Conservation (phyloP, 2,113 vertebrate species). For the Rhea americana region DNA sequence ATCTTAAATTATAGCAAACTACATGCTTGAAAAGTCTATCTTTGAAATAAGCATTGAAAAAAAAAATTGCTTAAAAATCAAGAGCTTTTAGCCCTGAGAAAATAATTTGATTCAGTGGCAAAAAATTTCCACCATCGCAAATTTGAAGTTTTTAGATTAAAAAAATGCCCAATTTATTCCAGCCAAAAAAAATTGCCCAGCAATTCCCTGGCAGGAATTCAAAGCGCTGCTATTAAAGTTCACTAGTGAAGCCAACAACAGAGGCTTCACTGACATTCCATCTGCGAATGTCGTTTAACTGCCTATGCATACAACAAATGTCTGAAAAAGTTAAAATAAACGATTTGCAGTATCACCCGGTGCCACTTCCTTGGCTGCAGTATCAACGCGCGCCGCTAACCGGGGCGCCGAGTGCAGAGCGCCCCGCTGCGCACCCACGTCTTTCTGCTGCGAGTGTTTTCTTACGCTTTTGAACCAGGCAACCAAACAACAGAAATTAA, state of each 20-base stretch:
- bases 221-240: not conserved
- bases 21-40: not conserved
- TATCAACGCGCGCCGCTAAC: not conserved
- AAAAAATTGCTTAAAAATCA: not conserved
- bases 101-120: not conserved
- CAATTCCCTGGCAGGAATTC: not conserved
- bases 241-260: not conserved
- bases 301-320: not conserved
- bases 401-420: not conserved
- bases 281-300: not conserved
- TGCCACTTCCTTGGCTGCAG: not conserved
- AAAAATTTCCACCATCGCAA: not conserved
- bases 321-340: not conserved
- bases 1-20: not conserved
- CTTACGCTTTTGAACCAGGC: not conserved
- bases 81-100: not conserved
- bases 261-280: no score
- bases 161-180: not conserved
- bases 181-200: not conserved
- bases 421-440: not conserved
- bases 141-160: not conserved
- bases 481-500: constrained; percentile 4
- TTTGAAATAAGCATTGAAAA: not conserved
- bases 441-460: not conserved
- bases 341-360: not conserved